Percentiles rank a stretch among this genome's conserved stretches.
These are phyloP conservation scores for Takifugu ocellatus DNA, from an alignment of 2,797 vertebrate genomes.

Conservation along the genomic window DNA sequence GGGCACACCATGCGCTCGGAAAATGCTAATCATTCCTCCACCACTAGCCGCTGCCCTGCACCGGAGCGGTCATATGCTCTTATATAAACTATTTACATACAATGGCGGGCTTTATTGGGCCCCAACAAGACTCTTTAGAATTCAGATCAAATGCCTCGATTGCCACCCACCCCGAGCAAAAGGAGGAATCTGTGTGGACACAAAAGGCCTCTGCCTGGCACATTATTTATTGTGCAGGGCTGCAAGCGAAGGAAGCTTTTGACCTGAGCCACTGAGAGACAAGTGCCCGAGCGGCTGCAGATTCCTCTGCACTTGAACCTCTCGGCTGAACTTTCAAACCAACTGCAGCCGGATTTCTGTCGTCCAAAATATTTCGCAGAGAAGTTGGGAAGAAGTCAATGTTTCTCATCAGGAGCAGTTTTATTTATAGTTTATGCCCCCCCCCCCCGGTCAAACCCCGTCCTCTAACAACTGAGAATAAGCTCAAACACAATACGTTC, in stretches of 20 bases:
- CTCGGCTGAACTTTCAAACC: not conserved
- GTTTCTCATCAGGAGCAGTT: too few species aligned
- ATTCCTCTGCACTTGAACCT: not conserved
- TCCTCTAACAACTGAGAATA: conserved; percentile 25
- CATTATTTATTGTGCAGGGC: conserved; percentile 80
- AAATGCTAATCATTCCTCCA: conserved; percentile 81
- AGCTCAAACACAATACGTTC: conserved; percentile 45
- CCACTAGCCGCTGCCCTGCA: conserved; percentile 85
- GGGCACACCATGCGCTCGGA: conserved; percentile 72
- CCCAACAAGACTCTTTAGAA: conserved; percentile 95
- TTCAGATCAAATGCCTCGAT: conserved; percentile 95
- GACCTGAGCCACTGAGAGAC: conserved; percentile 52
- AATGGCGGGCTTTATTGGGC: conserved; percentile 86
- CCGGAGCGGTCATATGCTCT: conserved; percentile 93
- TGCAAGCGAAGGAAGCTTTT: conserved; percentile 68
- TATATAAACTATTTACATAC: conserved; percentile 95
- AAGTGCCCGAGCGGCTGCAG: conserved; percentile 20
- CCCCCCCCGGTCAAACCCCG: conserved; percentile 22
- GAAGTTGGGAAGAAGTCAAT: too few species aligned
- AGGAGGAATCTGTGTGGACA: conserved; percentile 88
- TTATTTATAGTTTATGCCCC: not conserved
- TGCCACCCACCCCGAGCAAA: conserved; percentile 89
- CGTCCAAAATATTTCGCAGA: too few species aligned
- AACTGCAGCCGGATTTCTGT: too few species aligned
- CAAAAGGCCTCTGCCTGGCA: conserved; percentile 73